Evolutionary conservation across 1,140 invertebrate genomes (phyloP), one percentile per base, ranked within the genome.

Genomic region (Trichonephila clavata): DNA sequence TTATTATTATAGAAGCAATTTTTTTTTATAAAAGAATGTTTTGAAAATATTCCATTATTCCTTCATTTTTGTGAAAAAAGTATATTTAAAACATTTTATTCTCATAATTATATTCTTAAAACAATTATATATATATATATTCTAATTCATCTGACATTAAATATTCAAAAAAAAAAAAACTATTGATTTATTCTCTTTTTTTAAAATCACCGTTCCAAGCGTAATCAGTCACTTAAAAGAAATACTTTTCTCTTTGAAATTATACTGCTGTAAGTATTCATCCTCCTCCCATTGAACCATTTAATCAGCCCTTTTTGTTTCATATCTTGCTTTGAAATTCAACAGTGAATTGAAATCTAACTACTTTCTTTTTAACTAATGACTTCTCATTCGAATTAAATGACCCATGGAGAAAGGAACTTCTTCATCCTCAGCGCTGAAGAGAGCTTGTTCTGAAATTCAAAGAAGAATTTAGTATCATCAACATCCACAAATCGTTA

Each of bases 401-500:
- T 77, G 32, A 77, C 24, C 24, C 71, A 7, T 18, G 18, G 32
- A 77, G 14, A 63, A 20, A 63, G 21, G 18, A 68, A 39, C 10
- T 14, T 77, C 27, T 18, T 16, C 71, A 77, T 77, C 32, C 27
- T 32, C 18, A 20, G 10, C 50, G 50, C 0, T 39, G 7, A 77
- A 77, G 27, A 77, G 32, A 39, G 24, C 27, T 77, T 18, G 24
- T 18, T 77, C 18, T 14, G 71, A 32, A 77, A 24, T 89, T 71
- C 57, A 89, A 89, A 71, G 32, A 83, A 83, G 32, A 83, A 83
- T 57, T 50, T 27, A 57, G 27, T 18, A 65, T 39, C 86, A 21
- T n/a, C 86, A 89, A 27, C 43, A 71, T 81, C 89, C 50, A n/a
- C n/a, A 21, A 90, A 90, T 81, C 50, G 57, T 90, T 81, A 81